Evolutionary conservation across 2,888 invertebrate species (phyloP), one percentile per base, ranked within the genome.

Genomic region (Ypsolopha sequella): DNA sequence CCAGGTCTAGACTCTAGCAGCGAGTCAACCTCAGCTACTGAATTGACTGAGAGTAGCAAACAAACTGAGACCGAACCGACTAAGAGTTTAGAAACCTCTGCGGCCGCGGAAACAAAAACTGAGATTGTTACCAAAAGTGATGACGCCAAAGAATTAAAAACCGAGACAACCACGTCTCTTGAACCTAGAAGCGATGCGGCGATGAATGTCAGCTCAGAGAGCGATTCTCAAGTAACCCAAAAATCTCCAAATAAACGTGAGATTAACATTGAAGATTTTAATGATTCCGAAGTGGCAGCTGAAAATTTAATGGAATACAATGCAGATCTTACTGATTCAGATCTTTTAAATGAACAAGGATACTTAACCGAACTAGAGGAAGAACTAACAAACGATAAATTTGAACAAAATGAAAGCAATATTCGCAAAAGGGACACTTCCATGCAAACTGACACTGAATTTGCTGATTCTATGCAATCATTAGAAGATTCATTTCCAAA

Each of bases 401-500:
- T 13, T 41, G 41, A 11, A 7, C 9, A 45, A 34, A 34, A 45
- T 33, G 1, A 24, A 10, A 34, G 9, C n/a, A 45, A 33, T 9
- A 13, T 24, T 33, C 45, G 45, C 7, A 84, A 81, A 66, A 66
- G 81, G 43, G 77, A 79, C 51, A 53, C 57, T 34, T 55, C 54
- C 51, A 56, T 56, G 24, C 62, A 68, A n/a, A 66, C 65, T 24
- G 58, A 69, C 53, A 54, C 60, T 0, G 70, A 70, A 52, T 56
- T 73, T 34, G 53, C 63, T 2, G 72, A 77, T 52, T 67, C 76
- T n/a, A 57, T 80, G 2, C 76, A 74, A 58, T 76, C 76, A n/a
- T 59, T 86, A 52, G 79, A 80, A 55, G 84, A 86, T 50, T 86
- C 86, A 7, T 86, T 86, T 60, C 79, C 84, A 1, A 75, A 73